phyloP scores from a whole-genome alignment of 1,140 invertebrate genomes.

The Tetramorium alpestre region DNA sequence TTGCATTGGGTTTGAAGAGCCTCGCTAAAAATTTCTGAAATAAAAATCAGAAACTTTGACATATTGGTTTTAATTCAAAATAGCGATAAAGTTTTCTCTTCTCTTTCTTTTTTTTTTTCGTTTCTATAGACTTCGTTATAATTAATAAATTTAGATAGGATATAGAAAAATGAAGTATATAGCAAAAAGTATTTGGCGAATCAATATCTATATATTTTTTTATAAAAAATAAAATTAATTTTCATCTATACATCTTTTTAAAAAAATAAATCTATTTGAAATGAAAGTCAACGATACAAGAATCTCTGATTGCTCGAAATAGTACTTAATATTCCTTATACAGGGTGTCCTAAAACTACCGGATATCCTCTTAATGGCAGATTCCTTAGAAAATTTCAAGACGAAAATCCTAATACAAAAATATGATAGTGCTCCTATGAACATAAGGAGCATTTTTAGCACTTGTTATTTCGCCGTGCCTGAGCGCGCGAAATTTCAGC shows the following conservation, averaged over 20 bases:
- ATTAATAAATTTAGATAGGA: background rate
- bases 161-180: background rate
- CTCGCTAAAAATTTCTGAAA: conserved; percentile 57
- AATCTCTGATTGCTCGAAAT: background rate
- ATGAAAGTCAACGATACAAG: background rate
- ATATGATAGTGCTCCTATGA: no score
- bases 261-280: background rate
- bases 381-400: no score
- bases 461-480: no score
- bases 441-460: no score
- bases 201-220: background rate
- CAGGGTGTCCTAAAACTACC: no score
- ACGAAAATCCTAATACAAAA: no score
- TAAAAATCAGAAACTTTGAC: background rate
- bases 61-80: background rate
- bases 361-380: no score
- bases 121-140: background rate
- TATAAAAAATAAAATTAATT: background rate
- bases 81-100: background rate
- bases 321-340: background rate
- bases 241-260: background rate
- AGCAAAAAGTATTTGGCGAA: background rate
- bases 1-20: conserved; percentile 65
- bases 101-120: background rate
- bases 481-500: no score